These are phyloP conservation scores for Centropus unirufus DNA, from an alignment of 2,113 vertebrate species.

Conservation along the genomic window DNA sequence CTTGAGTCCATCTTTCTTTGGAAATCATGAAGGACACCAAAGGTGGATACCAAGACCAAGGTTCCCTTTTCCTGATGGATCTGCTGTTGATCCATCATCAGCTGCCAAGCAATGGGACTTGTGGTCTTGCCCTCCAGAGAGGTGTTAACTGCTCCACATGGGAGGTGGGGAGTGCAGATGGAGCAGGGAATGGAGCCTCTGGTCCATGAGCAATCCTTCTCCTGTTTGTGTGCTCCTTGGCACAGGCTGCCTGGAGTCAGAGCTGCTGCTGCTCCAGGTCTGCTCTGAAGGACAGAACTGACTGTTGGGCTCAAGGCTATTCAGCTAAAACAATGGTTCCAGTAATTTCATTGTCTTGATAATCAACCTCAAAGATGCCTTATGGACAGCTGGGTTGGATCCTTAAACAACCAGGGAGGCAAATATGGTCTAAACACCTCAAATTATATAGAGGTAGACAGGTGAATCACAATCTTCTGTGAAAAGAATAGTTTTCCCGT, in stretches of 20 bases:
- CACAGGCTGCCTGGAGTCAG: neutral
- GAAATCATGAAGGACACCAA: neutral
- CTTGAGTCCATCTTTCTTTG: neutral
- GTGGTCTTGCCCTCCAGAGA: neutral
- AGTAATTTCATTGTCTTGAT: neutral
- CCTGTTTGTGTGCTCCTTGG: neutral
- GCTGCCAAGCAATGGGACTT: neutral
- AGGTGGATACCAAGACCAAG: neutral
- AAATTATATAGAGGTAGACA: neutral
- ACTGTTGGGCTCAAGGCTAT: neutral
- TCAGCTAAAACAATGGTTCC: neutral
- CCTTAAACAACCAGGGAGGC: neutral
- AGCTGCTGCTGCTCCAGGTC: too few species aligned
- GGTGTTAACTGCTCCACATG: fast-evolving
- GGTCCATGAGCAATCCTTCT: fast-evolving
- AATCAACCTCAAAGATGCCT: neutral
- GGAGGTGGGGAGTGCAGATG: neutral
- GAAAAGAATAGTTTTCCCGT: neutral
- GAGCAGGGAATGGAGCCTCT: neutral
- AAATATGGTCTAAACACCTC: neutral
- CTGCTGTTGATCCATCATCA: neutral
- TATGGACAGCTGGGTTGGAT: neutral
- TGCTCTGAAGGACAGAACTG: neutral
- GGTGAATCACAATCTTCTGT: neutral
- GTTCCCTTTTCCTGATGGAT: too few species aligned